Base-by-base conservation (phyloP, 2,113 vertebrate species). In the Struthio camelus region DNA sequence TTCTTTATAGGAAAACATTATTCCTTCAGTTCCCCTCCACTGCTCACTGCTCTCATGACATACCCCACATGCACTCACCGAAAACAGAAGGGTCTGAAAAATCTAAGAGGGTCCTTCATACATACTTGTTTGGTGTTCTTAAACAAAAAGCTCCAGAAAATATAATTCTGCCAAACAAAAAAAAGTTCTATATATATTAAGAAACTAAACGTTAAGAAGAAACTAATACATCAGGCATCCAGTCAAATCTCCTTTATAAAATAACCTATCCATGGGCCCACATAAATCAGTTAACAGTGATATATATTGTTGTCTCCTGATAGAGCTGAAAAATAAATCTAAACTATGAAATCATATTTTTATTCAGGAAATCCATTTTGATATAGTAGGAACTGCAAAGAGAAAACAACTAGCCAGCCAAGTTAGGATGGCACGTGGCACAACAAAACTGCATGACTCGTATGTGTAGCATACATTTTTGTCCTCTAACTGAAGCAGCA, bases 371-470 rank as follows among this genome's bases (percentile, higher is more conserved):
- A 61, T 50, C 6, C 0, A 1, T 18, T 36, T 36, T n/a, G 22
- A 72, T 6, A 58, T 17, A 65, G 62, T 16, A 80, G 13, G 10
- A 59, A n/a, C 3, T 1, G 19, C 53, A 75, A 48, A 27, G 8
- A 40, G 36, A 88, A 54, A 1, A 6, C 0, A 0, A 18, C 3
- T n/a, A 36, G 20, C 9, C 34, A n/a, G 46, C 13, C 23, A 28
- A 62, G 50, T 23, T 3, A 6, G 40, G 44, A 34, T 0, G 14
- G 8, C 59, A 62, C 0, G 0, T 4, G 14, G 42, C 24, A 76
- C 17, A 73, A 44, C 59, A 36, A 4, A 9, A 0, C 17, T 1
- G 20, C 5, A 0, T 0, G 18, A 6, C 50, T 62, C 30, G 34
- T 12, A 8, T 2, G 14, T 3, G 14, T 34, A 38, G 34, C 9